Evolutionary conservation across 1,140 invertebrate species (phyloP).

Genomic region (Drosophila pallidifrons): DNA sequence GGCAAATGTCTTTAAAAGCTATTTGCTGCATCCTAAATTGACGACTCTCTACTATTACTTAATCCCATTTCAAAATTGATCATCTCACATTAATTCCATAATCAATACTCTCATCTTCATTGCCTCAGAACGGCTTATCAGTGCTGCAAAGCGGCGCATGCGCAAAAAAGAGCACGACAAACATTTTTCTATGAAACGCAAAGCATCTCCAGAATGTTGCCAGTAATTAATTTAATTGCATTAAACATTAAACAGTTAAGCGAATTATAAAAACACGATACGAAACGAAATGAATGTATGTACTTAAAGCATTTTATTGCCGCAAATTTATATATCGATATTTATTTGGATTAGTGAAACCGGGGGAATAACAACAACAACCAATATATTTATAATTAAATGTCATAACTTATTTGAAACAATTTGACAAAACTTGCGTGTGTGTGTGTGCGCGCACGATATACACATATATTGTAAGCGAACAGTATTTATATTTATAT

Average conservation of each 20-base stretch:
- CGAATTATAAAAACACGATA: slow-evolving; percentile 27
- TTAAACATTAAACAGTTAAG: slow-evolving; percentile 42
- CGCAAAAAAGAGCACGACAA: slow-evolving; percentile 17
- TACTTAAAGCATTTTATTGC: slow-evolving; percentile 75
- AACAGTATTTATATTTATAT: slow-evolving; percentile 83
- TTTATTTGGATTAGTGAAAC: slow-evolving; percentile 23
- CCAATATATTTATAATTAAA: slow-evolving; percentile 40
- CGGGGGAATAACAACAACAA: slow-evolving; percentile 1
- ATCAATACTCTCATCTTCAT: not conserved
- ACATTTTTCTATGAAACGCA: slow-evolving; percentile 41
- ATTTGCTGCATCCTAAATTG: slow-evolving; percentile 26
- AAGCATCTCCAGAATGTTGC: slow-evolving; percentile 66
- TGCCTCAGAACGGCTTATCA: not conserved
- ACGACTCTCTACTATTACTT: no score
- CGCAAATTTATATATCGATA: slow-evolving; percentile 45
- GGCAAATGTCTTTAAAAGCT: slow-evolving; percentile 47
- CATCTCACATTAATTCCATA: slow-evolving; percentile 6
- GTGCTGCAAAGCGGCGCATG: slow-evolving; percentile 31
- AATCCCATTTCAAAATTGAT: not conserved
- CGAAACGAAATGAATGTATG: slow-evolving; percentile 56
- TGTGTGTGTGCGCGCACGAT: slow-evolving; percentile 43
- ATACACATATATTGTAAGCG: slow-evolving; percentile 62
- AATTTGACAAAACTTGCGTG: slow-evolving; percentile 64
- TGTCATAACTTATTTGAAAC: slow-evolving; percentile 67
- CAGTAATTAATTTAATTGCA: slow-evolving; percentile 68